These are phyloP conservation scores for Vidua macroura DNA, from an alignment of 2,113 vertebrate genomes.

Conservation along the genomic window DNA sequence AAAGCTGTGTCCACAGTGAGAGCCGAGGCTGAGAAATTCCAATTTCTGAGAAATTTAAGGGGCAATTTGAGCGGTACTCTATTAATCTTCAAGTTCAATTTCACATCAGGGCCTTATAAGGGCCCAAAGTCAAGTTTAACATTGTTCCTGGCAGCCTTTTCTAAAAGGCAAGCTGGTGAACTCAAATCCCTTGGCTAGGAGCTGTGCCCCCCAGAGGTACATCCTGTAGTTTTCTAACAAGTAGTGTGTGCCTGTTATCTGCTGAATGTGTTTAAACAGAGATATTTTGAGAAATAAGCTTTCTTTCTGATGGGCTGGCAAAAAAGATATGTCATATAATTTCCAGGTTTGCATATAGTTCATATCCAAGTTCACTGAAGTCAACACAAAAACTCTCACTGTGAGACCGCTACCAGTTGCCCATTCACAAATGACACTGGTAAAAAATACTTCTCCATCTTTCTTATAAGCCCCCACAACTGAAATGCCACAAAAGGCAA, in stretches of 20 bases:
- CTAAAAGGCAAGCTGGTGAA: background rate
- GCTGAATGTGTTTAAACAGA: background rate
- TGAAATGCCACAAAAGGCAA: background rate
- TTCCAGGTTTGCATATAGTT: background rate
- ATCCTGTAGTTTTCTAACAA: background rate
- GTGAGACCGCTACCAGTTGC: fast-evolving
- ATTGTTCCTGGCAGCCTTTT: background rate
- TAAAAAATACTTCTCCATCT: background rate
- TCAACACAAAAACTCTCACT: background rate
- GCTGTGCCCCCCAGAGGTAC: fast-evolving
- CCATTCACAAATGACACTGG: background rate
- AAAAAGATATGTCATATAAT: background rate
- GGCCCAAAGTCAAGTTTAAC: background rate
- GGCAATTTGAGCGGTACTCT: background rate
- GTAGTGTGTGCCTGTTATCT: background rate
- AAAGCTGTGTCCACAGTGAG: background rate
- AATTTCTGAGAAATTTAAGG: background rate
- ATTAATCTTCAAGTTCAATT: background rate
- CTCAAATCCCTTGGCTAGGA: background rate
- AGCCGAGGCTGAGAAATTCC: background rate
- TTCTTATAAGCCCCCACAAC: fast-evolving
- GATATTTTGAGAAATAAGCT: background rate
- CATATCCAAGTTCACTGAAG: background rate
- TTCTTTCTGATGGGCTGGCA: background rate
- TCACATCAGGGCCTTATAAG: background rate